Evolutionary conservation across 2,888 invertebrate genomes (phyloP).

Genomic region (Anthophora plumipes): DNA sequence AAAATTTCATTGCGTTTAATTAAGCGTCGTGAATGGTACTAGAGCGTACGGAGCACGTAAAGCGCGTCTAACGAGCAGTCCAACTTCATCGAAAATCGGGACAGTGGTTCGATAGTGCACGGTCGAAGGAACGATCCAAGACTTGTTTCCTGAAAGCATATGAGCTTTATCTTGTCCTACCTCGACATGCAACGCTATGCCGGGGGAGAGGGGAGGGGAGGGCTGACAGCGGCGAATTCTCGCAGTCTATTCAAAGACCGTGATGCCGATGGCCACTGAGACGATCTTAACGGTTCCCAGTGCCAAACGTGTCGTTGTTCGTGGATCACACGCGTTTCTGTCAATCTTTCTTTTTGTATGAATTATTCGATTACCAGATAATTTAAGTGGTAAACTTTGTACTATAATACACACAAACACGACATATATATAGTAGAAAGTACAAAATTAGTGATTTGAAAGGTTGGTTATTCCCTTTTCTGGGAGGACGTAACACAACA

Average conservation of each 20-base stretch:
- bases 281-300: slow-evolving; percentile 61
- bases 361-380: background rate
- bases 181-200: slow-evolving; percentile 16
- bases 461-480: background rate
- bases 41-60: no score
- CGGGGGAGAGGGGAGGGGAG: slow-evolving; percentile 22
- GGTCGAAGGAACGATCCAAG: slow-evolving; percentile 34
- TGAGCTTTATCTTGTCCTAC: slow-evolving; percentile 57
- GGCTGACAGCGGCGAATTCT: slow-evolving; percentile 62
- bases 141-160: slow-evolving; percentile 9
- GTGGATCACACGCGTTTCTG: slow-evolving; percentile 23
- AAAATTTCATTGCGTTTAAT: no score
- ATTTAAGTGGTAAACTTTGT: background rate
- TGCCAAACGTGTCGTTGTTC: slow-evolving; percentile 32
- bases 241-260: slow-evolving; percentile 69
- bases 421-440: background rate
- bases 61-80: background rate
- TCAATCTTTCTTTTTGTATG: background rate
- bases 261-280: slow-evolving; percentile 64
- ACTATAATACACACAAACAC: no score
- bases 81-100: background rate
- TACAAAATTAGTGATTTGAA: background rate
- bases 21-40: no score
- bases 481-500: slow-evolving; percentile 11
- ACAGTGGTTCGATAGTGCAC: slow-evolving; percentile 25